Percentiles rank a stretch among this genome's conserved stretches.
Evolutionary conservation across 1,140 invertebrate genomes (phyloP).

Genomic region (Agraylea sexmaculata): DNA sequence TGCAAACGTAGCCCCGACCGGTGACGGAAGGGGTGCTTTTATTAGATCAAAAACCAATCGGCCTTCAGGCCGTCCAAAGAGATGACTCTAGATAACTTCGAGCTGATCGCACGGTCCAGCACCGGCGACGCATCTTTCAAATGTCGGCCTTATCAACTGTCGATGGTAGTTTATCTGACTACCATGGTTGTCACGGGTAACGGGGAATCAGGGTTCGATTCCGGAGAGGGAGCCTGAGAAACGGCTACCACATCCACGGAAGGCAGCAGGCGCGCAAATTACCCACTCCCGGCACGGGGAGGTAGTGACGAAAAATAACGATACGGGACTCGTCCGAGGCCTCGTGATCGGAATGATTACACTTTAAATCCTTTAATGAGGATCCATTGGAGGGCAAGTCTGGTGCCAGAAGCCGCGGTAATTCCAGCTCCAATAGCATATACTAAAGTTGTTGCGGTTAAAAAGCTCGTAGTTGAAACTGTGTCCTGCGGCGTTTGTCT

Average conservation of each 20-base stretch:
- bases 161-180: slow-evolving; percentile 66
- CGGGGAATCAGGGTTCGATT: slow-evolving; percentile 55
- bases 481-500: slow-evolving; percentile 49
- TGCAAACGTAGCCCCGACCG: slow-evolving; percentile 56
- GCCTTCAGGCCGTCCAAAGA: too few species aligned
- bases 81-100: slow-evolving; percentile 75
- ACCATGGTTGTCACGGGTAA: slow-evolving; percentile 74
- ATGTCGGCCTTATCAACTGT: slow-evolving; percentile 82
- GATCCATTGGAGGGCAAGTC: slow-evolving; percentile 85
- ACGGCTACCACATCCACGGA: slow-evolving; percentile 88
- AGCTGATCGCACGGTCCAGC: slow-evolving; percentile 60
- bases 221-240: slow-evolving; percentile 78
- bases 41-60: slow-evolving; percentile 45
- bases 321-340: too few species aligned
- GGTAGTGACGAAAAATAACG: slow-evolving; percentile 82
- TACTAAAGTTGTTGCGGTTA: slow-evolving; percentile 77
- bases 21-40: slow-evolving; percentile 57
- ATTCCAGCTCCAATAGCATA: slow-evolving; percentile 85
- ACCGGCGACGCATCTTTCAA: slow-evolving; percentile 71
- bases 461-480: slow-evolving; percentile 64
- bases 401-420: slow-evolving; percentile 84
- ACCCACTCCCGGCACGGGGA: slow-evolving; percentile 71
- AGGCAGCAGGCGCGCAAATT: slow-evolving; percentile 83
- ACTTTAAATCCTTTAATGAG: slow-evolving; percentile 83
- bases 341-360: slow-evolving; percentile 80